Evolutionary conservation across 1,140 invertebrate species (phyloP), one percentile per base, ranked within the genome.

Genomic region (Pogonognathellus flavescens): DNA sequence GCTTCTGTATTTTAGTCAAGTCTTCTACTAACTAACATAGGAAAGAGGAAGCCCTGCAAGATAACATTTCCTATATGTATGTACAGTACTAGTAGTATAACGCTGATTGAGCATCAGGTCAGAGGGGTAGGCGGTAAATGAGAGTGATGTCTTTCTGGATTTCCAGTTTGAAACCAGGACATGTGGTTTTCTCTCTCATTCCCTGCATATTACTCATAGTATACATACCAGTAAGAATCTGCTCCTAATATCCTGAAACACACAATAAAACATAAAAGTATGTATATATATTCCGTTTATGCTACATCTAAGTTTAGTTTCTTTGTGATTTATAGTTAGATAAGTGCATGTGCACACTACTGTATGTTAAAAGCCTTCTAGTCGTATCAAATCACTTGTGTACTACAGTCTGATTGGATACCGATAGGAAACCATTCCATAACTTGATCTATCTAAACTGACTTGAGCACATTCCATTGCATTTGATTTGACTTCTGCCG

Each of bases 391-490:
- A 41, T 41, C 31, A 41, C 1, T 6, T 41, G 22, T 31, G 22
- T 20, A 76, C 31, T 18, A 31, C 14, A 50, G n/a, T 76, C 25
- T 49, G 70, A 76, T 66, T 76, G 70, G 25, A 76, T 41, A 16
- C 16, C 31, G 70, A 76, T 76, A 76, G 41, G 70, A 76, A 76
- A 50, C 80, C 80, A 81, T 81, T 81, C 80, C 80, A 81, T 81
- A 81, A 81, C 80, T 81, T 81, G 80, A 81, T 81, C 80, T 81
- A 81, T 57, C 55, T 76, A 76, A 76, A 76, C 70, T 76, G 70
- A 76, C 70, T 76, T 76, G 70, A 76, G 70, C 25, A 31, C 70
- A 76, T 76, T 76, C 70, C 70, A 76, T 76, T 76, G 25, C 70
- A 76, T 76, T 76, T 76, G 70, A 76, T 76, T 76, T 76, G 70